A percentile compares a stretch with the other conserved stretches of the same genome.
Evolutionary conservation across 1,140 invertebrate genomes (phyloP).

Genomic region (Bradysia coprophila): DNA sequence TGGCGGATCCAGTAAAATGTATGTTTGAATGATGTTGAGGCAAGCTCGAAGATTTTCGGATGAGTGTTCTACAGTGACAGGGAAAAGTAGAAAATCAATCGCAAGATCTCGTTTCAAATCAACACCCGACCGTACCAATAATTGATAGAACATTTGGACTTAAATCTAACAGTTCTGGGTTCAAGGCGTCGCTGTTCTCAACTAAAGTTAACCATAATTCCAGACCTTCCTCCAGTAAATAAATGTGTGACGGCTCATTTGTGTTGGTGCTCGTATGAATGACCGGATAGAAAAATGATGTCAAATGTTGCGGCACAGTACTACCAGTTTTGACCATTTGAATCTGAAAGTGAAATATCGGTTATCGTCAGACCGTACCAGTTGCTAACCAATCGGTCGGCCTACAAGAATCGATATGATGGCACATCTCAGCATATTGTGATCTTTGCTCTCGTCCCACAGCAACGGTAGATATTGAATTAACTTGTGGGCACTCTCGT

Average conservation of each 20-base stretch:
- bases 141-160: conserved; percentile 58
- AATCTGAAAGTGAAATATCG: conserved; percentile 5
- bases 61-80: conserved; percentile 39
- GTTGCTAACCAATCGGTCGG: conserved; percentile 5
- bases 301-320: conserved; percentile 34
- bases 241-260: conserved; percentile 61
- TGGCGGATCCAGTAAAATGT: conserved; percentile 62
- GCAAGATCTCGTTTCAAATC: background rate
- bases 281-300: conserved; percentile 52
- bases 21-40: conserved; percentile 63
- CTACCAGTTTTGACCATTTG: conserved; percentile 38
- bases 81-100: background rate
- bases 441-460: conserved; percentile 72
- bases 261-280: conserved; percentile 67
- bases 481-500: conserved; percentile 45
- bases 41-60: conserved; percentile 61
- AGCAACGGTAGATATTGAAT: conserved; percentile 67
- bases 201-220: conserved; percentile 75
- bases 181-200: conserved; percentile 45
- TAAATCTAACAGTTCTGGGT: conserved; percentile 45
- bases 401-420: conserved; percentile 66
- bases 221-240: conserved; percentile 81
- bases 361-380: background rate
- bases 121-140: conserved; percentile 39
- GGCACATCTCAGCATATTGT: conserved; percentile 81